Percentiles rank a stretch among this genome's conserved stretches.
Conservation (phyloP, 2,113 vertebrate species). For the Platanista minor region DNA sequence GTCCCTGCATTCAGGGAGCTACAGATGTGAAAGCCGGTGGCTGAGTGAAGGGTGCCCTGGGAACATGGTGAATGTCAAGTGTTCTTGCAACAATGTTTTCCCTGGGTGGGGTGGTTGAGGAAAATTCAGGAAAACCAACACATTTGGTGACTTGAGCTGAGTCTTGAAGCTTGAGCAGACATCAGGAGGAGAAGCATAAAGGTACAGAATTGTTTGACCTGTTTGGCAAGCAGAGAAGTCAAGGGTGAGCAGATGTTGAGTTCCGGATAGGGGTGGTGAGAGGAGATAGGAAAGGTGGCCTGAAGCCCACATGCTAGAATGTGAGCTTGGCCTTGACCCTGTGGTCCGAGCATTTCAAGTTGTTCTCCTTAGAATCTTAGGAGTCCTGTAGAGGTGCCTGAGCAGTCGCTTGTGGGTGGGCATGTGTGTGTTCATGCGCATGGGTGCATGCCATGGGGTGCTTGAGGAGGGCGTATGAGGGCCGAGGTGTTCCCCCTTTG, state of each 20-base stretch:
- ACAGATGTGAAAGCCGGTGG: neutral
- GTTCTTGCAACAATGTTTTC: neutral
- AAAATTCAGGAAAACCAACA: neutral
- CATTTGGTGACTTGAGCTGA: neutral
- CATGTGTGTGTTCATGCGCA: rapidly evolving
- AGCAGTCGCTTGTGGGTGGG: neutral
- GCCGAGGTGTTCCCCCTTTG: neutral
- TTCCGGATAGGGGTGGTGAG: neutral
- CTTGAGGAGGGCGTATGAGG: neutral
- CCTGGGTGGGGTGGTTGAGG: neutral
- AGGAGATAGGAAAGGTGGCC: neutral
- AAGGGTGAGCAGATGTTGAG: neutral
- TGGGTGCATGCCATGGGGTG: rapidly evolving
- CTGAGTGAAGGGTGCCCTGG: neutral
- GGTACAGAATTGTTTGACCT: no score
- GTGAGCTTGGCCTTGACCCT: neutral
- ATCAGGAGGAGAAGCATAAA: neutral
- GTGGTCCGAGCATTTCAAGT: neutral
- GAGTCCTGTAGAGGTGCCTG: neutral
- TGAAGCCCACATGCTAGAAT: neutral
- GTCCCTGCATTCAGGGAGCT: neutral
- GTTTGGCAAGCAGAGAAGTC: neutral
- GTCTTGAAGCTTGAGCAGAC: neutral
- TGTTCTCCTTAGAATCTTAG: neutral
- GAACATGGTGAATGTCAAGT: no score